Evolutionary conservation across 1,140 invertebrate genomes (phyloP), one percentile per base, ranked within the genome.

Genomic region (Aphelinus atriplicis): DNA sequence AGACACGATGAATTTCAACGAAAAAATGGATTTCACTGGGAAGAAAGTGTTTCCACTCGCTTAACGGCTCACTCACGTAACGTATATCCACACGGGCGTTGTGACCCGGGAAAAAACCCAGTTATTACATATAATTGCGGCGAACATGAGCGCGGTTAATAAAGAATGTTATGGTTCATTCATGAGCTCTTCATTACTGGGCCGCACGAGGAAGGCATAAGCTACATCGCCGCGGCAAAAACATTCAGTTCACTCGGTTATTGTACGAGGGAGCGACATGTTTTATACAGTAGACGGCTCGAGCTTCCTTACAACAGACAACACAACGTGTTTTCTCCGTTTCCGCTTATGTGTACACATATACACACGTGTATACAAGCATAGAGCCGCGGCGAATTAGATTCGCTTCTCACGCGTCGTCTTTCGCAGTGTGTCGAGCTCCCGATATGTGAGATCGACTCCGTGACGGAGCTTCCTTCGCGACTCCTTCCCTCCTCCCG

Each of bases 321-420:
- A 9, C 51, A 53, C 4, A 53, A 75, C 76, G 71, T 62, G 76
- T 77, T 78, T 79, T 78, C 77, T 77, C 6, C 53, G 67, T 75
- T 80, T 80, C 77, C 77, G 76, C 70, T 76, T 64, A 26, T 26
- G 26, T 26, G 26, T 26, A 26, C 26, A 26, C 48, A 64, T 63
- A 77, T 74, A 69, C 67, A 58, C 58, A 3, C 45, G 5, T 9
- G 56, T 46, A 45, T n/a, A 2, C 50, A 3, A 1, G 9, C 6
- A 9, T 3, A 9, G 26, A 26, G 26, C 26, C 26, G 26, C 26
- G 26, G 0, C 72, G 74, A 79, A 78, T 80, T 82, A 80, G 71
- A 78, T 76, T 79, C 66, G 78, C 53, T 69, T 77, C 71, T 80
- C 76, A 73, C 78, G 78, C 78, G 26, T 26, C 26, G 26, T 26